phyloP scores from a whole-genome alignment of 1,140 invertebrate species.

The Bombus difficillimus region DNA sequence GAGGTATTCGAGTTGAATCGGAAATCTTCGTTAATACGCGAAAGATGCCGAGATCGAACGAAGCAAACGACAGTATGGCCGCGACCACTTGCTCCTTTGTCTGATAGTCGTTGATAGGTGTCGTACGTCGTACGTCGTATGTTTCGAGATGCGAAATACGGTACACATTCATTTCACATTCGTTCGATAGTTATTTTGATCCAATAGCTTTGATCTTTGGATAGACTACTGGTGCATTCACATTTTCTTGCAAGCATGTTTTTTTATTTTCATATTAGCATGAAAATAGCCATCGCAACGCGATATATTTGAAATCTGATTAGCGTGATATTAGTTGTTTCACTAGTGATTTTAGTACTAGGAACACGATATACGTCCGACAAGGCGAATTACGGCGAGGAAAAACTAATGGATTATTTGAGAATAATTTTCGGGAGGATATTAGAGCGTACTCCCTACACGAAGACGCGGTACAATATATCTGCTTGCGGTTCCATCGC shows the following conservation, averaged over 20 bases:
- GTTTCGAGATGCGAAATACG: neutral
- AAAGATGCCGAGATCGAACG: neutral
- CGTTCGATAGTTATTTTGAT: neutral
- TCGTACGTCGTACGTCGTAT: neutral
- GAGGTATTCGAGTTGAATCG: neutral
- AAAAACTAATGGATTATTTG: too few relatives aligned
- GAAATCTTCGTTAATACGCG: neutral
- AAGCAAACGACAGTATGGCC: constrained; percentile 32
- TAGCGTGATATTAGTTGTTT: neutral
- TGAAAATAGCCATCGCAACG: neutral
- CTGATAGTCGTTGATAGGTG: neutral
- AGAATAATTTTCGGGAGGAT: neutral
- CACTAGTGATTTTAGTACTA: neutral
- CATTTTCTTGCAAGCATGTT: neutral
- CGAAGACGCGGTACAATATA: neutral
- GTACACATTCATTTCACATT: neutral
- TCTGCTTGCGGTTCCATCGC: neutral
- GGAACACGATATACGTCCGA: neutral
- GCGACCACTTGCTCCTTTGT: neutral
- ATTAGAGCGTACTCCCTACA: neutral
- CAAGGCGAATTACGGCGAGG: neutral
- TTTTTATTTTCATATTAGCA: neutral
- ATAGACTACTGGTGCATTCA: neutral
- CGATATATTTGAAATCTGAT: neutral
- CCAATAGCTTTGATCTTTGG: neutral